phyloP scores from a whole-genome alignment of 2,113 vertebrate species.

The Loxodonta africana region DNA sequence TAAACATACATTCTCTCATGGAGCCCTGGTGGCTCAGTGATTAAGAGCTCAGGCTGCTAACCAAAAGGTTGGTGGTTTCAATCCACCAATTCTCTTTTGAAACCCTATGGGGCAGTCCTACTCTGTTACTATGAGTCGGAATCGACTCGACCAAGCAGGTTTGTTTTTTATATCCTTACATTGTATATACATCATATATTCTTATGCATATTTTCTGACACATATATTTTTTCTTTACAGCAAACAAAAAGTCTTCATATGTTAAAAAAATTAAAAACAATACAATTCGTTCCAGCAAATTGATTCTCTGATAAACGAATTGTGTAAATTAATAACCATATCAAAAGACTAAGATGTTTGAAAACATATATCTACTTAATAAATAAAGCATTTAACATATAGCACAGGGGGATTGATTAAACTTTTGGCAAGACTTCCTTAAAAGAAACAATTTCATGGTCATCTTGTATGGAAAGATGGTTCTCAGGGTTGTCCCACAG shows the following conservation, averaged over 20 bases:
- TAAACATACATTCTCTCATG: neutral
- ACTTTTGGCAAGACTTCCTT: neutral
- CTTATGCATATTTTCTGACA: neutral
- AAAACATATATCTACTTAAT: neutral
- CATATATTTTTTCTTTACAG: neutral
- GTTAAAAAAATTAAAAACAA: conserved; percentile 4
- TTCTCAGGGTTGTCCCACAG: neutral
- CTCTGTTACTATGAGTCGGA: neutral
- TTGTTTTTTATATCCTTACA: neutral
- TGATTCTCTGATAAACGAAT: neutral
- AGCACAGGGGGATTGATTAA: neutral
- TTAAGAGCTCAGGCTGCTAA: too few species aligned
- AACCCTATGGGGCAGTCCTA: too few species aligned
- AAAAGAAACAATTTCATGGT: neutral
- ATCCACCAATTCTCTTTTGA: too few species aligned
- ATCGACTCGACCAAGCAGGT: too few species aligned
- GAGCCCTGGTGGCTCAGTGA: too few species aligned
- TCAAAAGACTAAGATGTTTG: neutral
- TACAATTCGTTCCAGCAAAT: neutral
- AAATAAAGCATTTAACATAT: neutral
- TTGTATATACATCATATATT: neutral
- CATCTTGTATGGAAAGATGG: neutral
- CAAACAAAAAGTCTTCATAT: neutral
- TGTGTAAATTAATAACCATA: neutral
- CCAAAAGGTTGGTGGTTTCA: too few species aligned